Base-by-base conservation (phyloP, 2,113 vertebrate species). In the Casuarius casuarius region DNA sequence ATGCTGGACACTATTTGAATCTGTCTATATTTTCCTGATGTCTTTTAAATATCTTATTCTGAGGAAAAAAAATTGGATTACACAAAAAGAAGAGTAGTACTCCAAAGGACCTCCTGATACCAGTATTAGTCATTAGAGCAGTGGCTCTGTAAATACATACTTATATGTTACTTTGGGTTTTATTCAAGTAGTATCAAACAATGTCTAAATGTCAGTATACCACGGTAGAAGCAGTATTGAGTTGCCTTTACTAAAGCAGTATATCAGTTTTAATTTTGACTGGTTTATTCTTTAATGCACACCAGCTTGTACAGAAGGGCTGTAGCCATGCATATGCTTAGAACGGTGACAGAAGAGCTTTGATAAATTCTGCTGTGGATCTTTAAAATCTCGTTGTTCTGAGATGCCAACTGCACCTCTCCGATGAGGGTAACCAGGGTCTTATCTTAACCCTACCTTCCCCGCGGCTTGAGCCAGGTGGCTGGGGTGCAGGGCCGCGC, bases 401-500 rank as follows among this genome's bases (percentile, higher is more conserved):
- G 9, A 5, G 3, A 13, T 7, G 6, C 2, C 35, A 82, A 3
- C 48, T 48, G 66, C 63, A 12, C 17, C 54, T 76, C 52, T 40
- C 17, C 10, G 54, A 6, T 74, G 81, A 54, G 56, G 44, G 76
- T 25, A 44, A 10, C 3, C 49, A 49, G 40, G 29, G 40, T 21
- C 1, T 1, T 33, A 2, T 0, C 72, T 85, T 8, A 73, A 20
- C 38, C 56, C 18, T 13, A 0, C 17, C 29, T 58, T 58, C 6
- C 21, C 26, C 59, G 20, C 35, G 58, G 25, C 38, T 35, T 26
- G n/a, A 61, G 61, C 21, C 62, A 4, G 6, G 28, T 13, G 4
- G 4, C 19, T 38, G 62, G 48, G 46, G 9, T 61, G 46, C 56
- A 62, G 35, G 22, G 44, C 21, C 1, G 4, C 9, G 31, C 52